Evolutionary conservation across 2,888 invertebrate species (phyloP), one percentile per base, ranked within the genome.

Genomic region (Ypsolopha scabrella): DNA sequence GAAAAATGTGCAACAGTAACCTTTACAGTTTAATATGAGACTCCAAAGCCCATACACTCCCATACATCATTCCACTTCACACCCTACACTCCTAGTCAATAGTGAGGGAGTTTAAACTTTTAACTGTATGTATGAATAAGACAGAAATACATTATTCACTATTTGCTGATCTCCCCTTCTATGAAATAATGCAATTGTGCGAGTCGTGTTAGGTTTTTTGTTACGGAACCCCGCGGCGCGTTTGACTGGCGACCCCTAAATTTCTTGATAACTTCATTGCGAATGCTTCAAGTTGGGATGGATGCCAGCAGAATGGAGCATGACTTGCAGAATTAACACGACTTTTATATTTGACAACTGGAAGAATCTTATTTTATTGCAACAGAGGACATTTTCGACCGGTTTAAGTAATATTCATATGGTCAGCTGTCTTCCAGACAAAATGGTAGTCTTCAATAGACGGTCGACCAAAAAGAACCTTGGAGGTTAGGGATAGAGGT

Each of bases 251-350:
- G 47, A 46, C 51, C 75, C 71, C 69, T 63, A 63, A 67, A 68
- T 65, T 68, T 66, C 76, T 81, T 81, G 83, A 85, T 85, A 86
- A 85, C 86, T 85, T 81, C 79, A 86, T 85, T 82, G 72, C 70
- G 61, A 75, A 70, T 65, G 59, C 62, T 60, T 58, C 56, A 58
- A 55, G 59, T 57, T 53, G 54, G 77, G 71, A 76, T 57, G 72
- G 60, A 51, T 57, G 67, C 65, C 55, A 54, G 59, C 68, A 55
- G 65, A 70, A 72, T 62, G 62, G 51, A 65, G 55, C 65, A 64
- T 68, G 64, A 67, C 57, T 62, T 63, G 64, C 55, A 58, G 43
- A 60, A 61, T 60, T 52, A 24, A 24, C 11, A 14, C 41, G 24
- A 24, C 24, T 24, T 24, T 24, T 24, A 24, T 24, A 24, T 24